Conservation (phyloP, 2,113 vertebrate species). For the Atrichornis clamosus region DNA sequence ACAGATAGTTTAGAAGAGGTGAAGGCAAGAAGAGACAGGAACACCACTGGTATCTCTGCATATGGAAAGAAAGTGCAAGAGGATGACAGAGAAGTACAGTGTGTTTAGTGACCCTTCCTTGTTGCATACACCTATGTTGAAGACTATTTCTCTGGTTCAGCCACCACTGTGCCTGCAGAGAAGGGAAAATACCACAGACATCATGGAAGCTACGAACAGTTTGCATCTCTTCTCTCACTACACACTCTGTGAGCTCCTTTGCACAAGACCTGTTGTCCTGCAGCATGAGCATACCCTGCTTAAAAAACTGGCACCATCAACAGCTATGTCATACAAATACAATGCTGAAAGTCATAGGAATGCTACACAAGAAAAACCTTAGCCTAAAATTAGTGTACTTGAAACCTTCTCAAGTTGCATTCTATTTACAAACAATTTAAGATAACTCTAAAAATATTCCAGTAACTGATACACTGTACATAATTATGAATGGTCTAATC, state of each 20-base stretch:
- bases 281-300: neutral
- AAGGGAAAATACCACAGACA: neutral
- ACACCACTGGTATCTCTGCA: neutral
- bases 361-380: neutral
- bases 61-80: neutral
- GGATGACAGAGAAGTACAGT: neutral
- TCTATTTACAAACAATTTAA: neutral
- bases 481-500: neutral
- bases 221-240: neutral
- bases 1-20: neutral
- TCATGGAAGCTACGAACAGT: rapidly evolving
- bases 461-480: neutral
- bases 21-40: neutral
- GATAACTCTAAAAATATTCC: neutral
- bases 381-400: neutral
- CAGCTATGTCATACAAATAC: neutral
- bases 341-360: neutral
- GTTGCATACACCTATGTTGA: neutral
- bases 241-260: rapidly evolving
- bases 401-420: neutral
- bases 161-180: neutral
- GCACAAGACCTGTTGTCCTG: neutral
- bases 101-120: neutral
- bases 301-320: neutral
- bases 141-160: neutral